Conservation (phyloP, 2,888 invertebrate genomes). For the Homarus gammarus region DNA sequence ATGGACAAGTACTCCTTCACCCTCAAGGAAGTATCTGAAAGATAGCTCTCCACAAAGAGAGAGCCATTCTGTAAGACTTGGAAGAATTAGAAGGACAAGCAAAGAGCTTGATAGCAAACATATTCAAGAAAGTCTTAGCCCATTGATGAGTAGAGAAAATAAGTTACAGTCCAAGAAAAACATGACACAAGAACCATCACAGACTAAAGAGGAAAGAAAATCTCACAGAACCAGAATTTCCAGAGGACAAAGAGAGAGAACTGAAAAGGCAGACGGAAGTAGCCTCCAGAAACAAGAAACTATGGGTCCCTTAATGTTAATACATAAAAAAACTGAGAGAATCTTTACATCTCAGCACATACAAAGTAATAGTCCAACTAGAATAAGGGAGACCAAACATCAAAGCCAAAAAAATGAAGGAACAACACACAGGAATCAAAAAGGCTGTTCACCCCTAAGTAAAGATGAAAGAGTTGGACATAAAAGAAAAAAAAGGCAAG, state of each 20-base stretch:
- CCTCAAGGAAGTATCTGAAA: not conserved
- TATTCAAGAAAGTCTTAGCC: not conserved
- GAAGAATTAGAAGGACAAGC: not conserved
- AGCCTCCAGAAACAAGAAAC: not conserved
- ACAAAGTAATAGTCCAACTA: not conserved
- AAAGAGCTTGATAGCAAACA: not conserved
- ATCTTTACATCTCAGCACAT: not conserved
- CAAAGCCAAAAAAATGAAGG: constrained; percentile 5
- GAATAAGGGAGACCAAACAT: not conserved
- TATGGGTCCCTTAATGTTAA: not conserved
- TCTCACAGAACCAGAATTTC: not conserved
- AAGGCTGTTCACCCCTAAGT: not conserved
- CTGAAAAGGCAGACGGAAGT: not conserved
- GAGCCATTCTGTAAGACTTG: not conserved
- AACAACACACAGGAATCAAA: not conserved
- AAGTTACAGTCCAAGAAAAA: not conserved
- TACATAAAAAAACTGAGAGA: not conserved
- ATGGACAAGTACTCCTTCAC: not conserved
- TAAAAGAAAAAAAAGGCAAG: not conserved
- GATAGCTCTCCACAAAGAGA: not conserved
- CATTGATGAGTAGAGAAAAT: not conserved
- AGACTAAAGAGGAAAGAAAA: not conserved
- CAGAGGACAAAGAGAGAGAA: not conserved
- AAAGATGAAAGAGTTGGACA: constrained; percentile 23
- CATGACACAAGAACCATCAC: not conserved